Evolutionary conservation across 2,113 vertebrate genomes (phyloP).

Genomic region (Nettapus auritus): DNA sequence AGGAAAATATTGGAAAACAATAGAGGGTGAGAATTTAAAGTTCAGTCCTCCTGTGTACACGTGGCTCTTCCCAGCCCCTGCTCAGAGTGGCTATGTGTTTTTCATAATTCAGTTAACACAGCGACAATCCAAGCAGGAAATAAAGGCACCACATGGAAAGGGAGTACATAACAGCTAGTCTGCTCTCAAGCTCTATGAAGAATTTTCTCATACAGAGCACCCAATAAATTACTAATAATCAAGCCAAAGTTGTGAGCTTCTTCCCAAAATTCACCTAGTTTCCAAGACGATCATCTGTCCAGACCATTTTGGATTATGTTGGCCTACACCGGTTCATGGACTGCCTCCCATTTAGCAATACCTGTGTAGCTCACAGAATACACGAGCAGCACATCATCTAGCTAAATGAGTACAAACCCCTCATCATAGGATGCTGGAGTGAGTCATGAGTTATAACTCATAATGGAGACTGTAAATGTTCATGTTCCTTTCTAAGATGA

Average conservation of each 20-base stretch:
- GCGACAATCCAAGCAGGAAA: neutral
- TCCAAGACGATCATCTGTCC: neutral
- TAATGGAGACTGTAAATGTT: neutral
- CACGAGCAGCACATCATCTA: neutral
- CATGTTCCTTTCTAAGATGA: neutral
- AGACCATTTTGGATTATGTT: neutral
- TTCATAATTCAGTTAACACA: neutral
- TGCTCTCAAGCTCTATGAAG: neutral
- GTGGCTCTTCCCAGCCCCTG: neutral
- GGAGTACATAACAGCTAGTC: neutral
- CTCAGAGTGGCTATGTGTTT: neutral
- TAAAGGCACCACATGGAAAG: fast-evolving
- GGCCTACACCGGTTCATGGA: neutral
- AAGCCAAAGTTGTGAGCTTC: neutral
- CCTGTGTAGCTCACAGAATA: neutral
- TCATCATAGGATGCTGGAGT: neutral
- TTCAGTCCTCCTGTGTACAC: neutral
- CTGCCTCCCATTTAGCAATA: neutral
- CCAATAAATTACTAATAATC: neutral
- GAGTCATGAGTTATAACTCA: constrained; percentile 1
- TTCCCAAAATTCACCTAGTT: neutral
- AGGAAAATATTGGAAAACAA: neutral
- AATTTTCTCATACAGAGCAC: neutral
- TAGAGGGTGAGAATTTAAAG: neutral
- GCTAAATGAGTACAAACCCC: neutral